These are phyloP conservation scores for Anodontia alba DNA, from an alignment of 2,888 invertebrate genomes.

Conservation along the genomic window DNA sequence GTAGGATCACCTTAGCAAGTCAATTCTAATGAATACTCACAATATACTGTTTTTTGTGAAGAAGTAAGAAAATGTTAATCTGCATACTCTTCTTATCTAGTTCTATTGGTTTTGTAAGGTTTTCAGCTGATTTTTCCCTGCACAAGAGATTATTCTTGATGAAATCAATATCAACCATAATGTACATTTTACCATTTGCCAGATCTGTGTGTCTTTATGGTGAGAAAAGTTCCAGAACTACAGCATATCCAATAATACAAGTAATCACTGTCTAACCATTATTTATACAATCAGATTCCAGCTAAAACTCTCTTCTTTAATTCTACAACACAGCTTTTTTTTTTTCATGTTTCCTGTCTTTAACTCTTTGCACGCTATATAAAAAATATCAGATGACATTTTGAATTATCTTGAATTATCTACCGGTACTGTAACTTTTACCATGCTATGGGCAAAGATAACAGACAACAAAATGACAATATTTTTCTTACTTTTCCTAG, in stretches of 20 bases:
- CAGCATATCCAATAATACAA: slow-evolving; percentile 1
- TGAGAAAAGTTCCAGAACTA: slow-evolving; percentile 1
- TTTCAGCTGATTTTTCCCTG: slow-evolving; percentile 9
- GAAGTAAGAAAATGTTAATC: neutral
- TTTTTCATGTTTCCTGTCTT: no score
- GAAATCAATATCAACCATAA: slow-evolving; percentile 13
- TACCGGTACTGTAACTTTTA: no score
- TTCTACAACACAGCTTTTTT: no score
- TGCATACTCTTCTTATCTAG: neutral
- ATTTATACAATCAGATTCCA: slow-evolving; percentile 1
- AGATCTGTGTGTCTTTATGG: slow-evolving; percentile 8
- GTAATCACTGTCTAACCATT: neutral
- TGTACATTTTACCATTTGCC: slow-evolving; percentile 15
- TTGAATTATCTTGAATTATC: no score
- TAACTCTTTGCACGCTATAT: no score
- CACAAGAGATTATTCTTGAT: slow-evolving; percentile 6
- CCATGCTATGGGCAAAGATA: no score
- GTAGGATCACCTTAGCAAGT: no score
- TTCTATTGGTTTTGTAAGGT: slow-evolving; percentile 13
- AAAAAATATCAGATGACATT: no score
- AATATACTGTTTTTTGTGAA: no score
- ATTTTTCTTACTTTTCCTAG: no score
- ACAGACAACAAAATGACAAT: no score
- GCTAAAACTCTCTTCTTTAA: no score
- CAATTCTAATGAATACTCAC: neutral